Evolutionary conservation across 2,888 invertebrate genomes (phyloP), one percentile per base, ranked within the genome.

Genomic region (Aleiodes alternator): DNA sequence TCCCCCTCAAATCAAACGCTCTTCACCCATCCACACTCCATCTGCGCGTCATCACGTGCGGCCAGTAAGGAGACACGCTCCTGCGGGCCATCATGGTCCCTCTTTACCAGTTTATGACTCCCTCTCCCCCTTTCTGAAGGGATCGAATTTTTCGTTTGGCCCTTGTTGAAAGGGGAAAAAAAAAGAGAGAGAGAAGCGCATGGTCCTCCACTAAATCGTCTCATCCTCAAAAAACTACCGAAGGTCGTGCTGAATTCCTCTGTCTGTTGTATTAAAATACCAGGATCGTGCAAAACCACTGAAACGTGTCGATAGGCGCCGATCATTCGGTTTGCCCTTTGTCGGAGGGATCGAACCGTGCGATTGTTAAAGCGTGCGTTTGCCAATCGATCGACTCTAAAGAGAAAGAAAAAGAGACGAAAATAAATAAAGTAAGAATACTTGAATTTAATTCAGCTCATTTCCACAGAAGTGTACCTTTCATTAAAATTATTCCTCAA

Each of bases 221-320:
- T 51, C 38, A 69, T 23, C 48, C 48, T 53, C 55, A 31, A 76
- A 34, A 73, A 66, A 43, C 43, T 43, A 43, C 64, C 48, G 64
- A 64, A 64, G 43, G 69, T 57, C 74, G 71, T 72, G 59, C 69
- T 64, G 57, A 74, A 76, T 69, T 73, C 48, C 61, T 34, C 50
- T 69, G 64, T 57, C 72, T 77, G 34, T 74, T 73, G 75, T 78
- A 77, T 79, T 77, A 77, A 80, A 80, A 79, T 77, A 76, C 72
- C 76, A 48, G 14, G 74, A 72, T 72, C 69, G 68, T 61, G 70
- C 78, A 79, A 80, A 80, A 80, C 78, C 78, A 72, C 75, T 73
- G 77, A 79, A 79, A 79, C 81, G 79, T 80, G 80, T 80, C 76
- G 80, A 80, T 80, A 78, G 77, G 79, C 80, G 75, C 75, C 77